Evolutionary conservation across 2,888 invertebrate genomes (phyloP).

Genomic region (Encarsia formosa): DNA sequence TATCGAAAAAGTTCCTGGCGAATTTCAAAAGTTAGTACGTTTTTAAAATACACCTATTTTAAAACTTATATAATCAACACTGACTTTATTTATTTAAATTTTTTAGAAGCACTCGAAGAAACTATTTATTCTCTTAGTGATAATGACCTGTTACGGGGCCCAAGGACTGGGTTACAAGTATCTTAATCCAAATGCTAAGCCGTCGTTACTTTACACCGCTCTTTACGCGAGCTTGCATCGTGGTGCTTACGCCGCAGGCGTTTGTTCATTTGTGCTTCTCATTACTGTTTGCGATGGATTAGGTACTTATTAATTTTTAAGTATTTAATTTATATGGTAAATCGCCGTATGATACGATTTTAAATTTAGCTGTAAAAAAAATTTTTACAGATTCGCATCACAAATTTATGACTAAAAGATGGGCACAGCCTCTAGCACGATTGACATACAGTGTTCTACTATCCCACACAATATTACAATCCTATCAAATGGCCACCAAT

Average conservation of each 20-base stretch:
- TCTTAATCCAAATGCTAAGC: constrained; percentile 32
- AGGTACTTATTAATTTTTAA: too few relatives aligned
- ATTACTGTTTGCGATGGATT: constrained; percentile 37
- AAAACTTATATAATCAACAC: not conserved
- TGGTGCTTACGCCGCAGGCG: constrained; percentile 31
- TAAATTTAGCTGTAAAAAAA: too few relatives aligned
- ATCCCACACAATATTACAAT: constrained; percentile 34
- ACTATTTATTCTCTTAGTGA: constrained; percentile 10
- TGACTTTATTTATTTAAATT: not conserved
- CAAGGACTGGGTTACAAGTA: constrained; percentile 28
- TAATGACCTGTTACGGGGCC: constrained; percentile 5
- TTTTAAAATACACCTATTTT: not conserved
- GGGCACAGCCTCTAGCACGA: constrained; percentile 38
- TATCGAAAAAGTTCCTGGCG: constrained; percentile 30
- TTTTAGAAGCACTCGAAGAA: constrained; percentile 16
- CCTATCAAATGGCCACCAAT: constrained; percentile 32
- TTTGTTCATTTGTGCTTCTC: constrained; percentile 30
- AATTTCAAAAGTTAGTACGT: constrained; percentile 29
- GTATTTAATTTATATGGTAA: too few relatives aligned
- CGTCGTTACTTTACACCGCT: constrained; percentile 29
- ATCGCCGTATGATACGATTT: too few relatives aligned
- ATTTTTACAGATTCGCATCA: constrained; percentile 34
- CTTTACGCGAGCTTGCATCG: constrained; percentile 36
- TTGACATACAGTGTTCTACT: constrained; percentile 37
- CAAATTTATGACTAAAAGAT: constrained; percentile 34